Conservation (phyloP, 2,888 invertebrate genomes). For the Dorcus parallelipipedus region DNA sequence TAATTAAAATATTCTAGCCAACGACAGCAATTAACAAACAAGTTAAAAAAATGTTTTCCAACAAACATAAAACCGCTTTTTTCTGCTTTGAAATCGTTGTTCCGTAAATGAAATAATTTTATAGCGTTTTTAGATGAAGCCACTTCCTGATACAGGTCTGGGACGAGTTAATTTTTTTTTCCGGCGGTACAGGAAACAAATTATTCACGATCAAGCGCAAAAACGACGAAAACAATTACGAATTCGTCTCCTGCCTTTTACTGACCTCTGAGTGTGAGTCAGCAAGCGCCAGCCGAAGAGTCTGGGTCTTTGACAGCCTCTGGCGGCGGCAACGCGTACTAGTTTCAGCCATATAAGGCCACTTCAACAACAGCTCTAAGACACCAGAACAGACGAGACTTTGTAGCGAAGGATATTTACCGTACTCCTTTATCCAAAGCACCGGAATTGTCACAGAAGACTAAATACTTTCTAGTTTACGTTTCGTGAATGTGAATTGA, state of each 20-base stretch:
- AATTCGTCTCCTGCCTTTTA: slow-evolving; percentile 1
- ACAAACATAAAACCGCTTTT: no score
- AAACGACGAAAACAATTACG: background rate
- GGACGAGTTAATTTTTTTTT: no score
- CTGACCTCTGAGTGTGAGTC: slow-evolving; percentile 7
- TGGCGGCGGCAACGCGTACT: slow-evolving; percentile 12
- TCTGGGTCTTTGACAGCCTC: slow-evolving; percentile 16
- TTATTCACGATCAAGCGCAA: background rate
- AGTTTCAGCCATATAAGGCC: slow-evolving; percentile 5
- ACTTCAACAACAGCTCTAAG: slow-evolving; percentile 1
- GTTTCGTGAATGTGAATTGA: no score
- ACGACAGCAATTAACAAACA: no score
- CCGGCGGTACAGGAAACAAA: background rate
- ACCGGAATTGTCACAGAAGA: no score
- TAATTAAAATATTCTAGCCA: no score
- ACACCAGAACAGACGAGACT: background rate
- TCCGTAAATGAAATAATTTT: no score
- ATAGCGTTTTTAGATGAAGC: no score
- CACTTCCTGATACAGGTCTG: no score
- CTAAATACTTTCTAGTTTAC: no score
- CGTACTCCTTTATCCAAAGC: background rate
- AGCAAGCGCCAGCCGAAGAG: slow-evolving; percentile 15
- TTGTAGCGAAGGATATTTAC: background rate
- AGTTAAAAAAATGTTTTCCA: no score
- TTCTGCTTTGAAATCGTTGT: no score